A percentile compares a stretch with the other conserved stretches of the same genome.
Evolutionary conservation across 2,888 invertebrate species (phyloP).

Genomic region (Agelastica alni): DNA sequence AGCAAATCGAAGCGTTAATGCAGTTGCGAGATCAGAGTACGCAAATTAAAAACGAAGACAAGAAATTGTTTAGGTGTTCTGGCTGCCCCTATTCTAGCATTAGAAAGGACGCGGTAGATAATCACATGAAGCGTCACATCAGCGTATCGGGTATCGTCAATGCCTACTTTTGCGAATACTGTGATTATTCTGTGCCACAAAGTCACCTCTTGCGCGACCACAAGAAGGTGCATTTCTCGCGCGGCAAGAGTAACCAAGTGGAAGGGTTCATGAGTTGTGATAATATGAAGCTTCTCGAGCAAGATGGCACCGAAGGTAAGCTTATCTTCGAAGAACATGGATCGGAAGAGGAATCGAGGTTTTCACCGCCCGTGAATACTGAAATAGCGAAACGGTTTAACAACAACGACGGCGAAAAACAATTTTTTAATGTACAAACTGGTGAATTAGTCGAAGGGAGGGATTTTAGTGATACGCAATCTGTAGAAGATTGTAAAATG

Average conservation of each 20-base stretch:
- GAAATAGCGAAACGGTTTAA: constrained; percentile 48
- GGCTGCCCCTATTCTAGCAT: constrained; percentile 81
- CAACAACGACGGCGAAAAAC: constrained; percentile 54
- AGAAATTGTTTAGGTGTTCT: constrained; percentile 70
- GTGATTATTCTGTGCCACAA: constrained; percentile 79
- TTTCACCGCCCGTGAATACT: constrained; percentile 42
- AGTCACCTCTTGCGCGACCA: constrained; percentile 78
- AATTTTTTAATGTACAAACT: constrained; percentile 53
- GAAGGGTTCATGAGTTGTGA: constrained; percentile 68
- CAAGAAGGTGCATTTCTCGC: constrained; percentile 74
- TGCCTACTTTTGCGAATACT: constrained; percentile 75
- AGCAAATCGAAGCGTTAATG: constrained; percentile 65
- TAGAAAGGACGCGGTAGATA: constrained; percentile 72
- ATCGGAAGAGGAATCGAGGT: constrained; percentile 38
- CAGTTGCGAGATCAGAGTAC: constrained; percentile 58
- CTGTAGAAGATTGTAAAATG: constrained; percentile 37
- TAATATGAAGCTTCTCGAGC: constrained; percentile 60
- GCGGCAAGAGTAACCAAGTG: constrained; percentile 61
- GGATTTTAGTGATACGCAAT: constrained; percentile 41
- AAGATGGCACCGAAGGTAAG: constrained; percentile 35
- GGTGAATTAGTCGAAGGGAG: constrained; percentile 51
- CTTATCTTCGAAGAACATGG: constrained; percentile 48
- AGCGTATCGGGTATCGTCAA: constrained; percentile 64
- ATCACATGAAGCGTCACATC: constrained; percentile 75
- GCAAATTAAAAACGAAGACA: constrained; percentile 53